Evolutionary conservation across 2,888 invertebrate genomes (phyloP).

Genomic region (Tenthredo mesomela): DNA sequence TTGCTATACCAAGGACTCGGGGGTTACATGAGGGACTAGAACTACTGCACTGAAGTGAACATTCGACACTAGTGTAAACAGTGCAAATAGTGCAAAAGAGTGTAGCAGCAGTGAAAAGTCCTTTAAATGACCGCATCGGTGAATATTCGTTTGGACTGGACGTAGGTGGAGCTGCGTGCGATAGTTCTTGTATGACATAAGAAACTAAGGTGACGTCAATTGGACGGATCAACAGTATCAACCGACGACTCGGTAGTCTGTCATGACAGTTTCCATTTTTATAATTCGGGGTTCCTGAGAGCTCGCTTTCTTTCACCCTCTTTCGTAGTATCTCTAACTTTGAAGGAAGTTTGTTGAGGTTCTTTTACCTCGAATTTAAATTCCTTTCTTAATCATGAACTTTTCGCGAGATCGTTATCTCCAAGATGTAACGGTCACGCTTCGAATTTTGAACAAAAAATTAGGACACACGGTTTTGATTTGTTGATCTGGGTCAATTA

Average conservation of each 20-base stretch:
- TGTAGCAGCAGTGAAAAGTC: slow-evolving; percentile 15
- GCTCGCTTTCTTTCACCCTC: background rate
- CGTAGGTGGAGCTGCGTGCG: slow-evolving; percentile 4
- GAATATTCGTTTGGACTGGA: slow-evolving; percentile 1
- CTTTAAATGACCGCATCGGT: background rate
- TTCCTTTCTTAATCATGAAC: background rate
- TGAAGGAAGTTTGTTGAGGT: background rate
- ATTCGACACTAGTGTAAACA: background rate
- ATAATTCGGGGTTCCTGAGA: background rate
- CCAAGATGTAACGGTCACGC: slow-evolving; percentile 3
- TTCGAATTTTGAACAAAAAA: background rate
- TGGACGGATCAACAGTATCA: background rate
- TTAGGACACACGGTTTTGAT: background rate
- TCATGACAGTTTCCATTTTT: background rate
- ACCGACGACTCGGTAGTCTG: background rate
- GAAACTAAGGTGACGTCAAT: background rate
- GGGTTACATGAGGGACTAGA: background rate
- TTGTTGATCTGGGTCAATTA: slow-evolving; percentile 15
- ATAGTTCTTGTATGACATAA: background rate
- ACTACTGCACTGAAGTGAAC: background rate
- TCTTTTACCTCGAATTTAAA: background rate
- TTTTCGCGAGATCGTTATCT: background rate
- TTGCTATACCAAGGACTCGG: background rate
- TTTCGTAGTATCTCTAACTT: background rate
- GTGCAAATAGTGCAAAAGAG: background rate